A percentile compares a stretch with the other conserved stretches of the same genome.
Conservation (phyloP, 92 coral and sea anemone genomes). For the Isaurus tuberculatus region DNA sequence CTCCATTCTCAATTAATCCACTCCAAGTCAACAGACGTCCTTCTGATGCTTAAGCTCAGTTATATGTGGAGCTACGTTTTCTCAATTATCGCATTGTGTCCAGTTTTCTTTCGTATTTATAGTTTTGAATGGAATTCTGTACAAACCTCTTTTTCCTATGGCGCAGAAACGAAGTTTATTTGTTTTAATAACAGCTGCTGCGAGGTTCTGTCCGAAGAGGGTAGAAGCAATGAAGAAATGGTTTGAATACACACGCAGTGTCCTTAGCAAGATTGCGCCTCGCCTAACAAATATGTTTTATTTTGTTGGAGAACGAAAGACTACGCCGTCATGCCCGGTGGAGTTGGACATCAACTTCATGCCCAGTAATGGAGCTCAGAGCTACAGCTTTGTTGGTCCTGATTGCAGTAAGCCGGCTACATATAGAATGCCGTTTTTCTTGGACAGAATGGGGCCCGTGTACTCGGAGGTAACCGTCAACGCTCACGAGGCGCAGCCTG, state of each 20-base stretch:
- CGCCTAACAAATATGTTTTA: slow-evolving; percentile 74
- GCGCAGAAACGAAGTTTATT: no score
- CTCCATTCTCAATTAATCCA: no score
- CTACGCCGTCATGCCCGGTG: slow-evolving; percentile 86
- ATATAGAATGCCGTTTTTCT: slow-evolving; percentile 85
- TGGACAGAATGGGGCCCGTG: slow-evolving; percentile 96
- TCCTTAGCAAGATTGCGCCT: slow-evolving; percentile 71
- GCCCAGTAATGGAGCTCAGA: slow-evolving; percentile 80
- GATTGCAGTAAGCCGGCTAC: slow-evolving; percentile 66
- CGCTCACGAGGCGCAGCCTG: slow-evolving; percentile 96
- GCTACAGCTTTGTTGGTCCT: slow-evolving; percentile 58
- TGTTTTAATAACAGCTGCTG: slow-evolving; percentile 61
- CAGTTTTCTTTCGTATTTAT: no score
- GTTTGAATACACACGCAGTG: slow-evolving; percentile 79
- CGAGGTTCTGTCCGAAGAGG: slow-evolving; percentile 83
- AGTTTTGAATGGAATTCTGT: no score
- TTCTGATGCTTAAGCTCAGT: no score
- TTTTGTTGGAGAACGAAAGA: slow-evolving; percentile 74
- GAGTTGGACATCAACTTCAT: slow-evolving; percentile 74
- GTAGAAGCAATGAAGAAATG: slow-evolving; percentile 79
- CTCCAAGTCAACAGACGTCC: no score
- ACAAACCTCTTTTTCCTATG: no score
- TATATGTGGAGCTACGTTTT: no score
- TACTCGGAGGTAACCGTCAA: slow-evolving; percentile 89
- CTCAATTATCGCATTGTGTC: no score